Evolutionary conservation across 2,888 invertebrate species (phyloP).

Genomic region (Allacma fusca): DNA sequence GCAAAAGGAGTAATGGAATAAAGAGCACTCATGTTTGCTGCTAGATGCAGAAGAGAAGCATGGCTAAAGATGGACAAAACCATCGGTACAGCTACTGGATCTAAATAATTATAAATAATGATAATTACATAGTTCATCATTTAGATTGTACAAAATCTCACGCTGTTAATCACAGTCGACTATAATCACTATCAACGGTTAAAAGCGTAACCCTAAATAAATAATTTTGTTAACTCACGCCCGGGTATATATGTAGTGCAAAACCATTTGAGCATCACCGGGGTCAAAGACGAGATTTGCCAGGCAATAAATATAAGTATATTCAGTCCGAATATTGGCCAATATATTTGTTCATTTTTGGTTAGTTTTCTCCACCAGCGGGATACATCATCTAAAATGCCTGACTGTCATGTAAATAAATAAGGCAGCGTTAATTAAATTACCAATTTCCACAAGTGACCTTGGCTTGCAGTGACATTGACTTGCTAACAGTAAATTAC

Average conservation of each 20-base stretch:
- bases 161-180: too few species aligned
- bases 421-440: too few species aligned
- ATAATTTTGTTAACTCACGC: too few species aligned
- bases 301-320: neutral
- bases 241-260: neutral
- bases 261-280: neutral
- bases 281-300: neutral
- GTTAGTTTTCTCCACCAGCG: neutral
- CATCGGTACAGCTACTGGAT: neutral
- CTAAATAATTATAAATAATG: too few species aligned
- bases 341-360: neutral
- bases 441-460: too few species aligned
- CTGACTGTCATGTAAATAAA: neutral
- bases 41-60: neutral
- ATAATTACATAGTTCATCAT: too few species aligned
- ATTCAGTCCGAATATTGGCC: neutral
- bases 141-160: too few species aligned
- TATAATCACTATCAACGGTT: too few species aligned
- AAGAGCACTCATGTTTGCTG: neutral
- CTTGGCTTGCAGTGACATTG: too few species aligned
- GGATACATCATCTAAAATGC: neutral
- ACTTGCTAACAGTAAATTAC: too few species aligned
- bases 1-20: neutral
- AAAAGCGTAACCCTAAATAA: too few species aligned
- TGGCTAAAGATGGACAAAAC: neutral